A percentile compares a stretch with the other conserved stretches of the same genome.
Evolutionary conservation across 2,113 vertebrate species (phyloP).

Genomic region (Laticauda colubrina): DNA sequence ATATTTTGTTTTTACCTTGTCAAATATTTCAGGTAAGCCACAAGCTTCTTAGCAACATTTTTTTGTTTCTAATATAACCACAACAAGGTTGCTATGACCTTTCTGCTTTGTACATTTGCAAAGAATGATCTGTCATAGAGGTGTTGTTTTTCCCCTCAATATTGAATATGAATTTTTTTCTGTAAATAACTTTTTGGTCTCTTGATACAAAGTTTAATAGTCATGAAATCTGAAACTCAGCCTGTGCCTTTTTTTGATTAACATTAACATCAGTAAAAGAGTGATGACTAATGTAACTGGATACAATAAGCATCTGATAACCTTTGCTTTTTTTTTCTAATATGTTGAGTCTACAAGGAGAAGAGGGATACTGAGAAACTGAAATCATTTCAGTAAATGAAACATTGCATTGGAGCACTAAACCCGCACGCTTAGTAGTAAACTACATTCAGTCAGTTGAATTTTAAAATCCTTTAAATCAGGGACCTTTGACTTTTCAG

Average conservation of each 20-base stretch:
- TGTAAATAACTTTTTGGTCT: slow-evolving; percentile 21
- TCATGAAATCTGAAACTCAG: slow-evolving; percentile 29
- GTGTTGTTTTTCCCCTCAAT: not conserved
- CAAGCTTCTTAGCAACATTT: slow-evolving; percentile 43
- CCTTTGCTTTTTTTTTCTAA: not conserved
- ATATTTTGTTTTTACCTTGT: not conserved
- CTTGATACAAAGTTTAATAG: slow-evolving; percentile 18
- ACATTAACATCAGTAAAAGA: slow-evolving; percentile 44
- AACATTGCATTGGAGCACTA: not conserved
- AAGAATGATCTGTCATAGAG: not conserved
- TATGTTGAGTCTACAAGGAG: not conserved
- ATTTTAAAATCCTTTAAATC: not conserved
- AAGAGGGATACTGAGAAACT: not conserved
- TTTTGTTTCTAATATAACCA: slow-evolving; percentile 23
- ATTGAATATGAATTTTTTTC: not conserved
- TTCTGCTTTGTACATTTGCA: slow-evolving; percentile 20
- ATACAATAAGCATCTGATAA: slow-evolving; percentile 14
- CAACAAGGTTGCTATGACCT: slow-evolving; percentile 17
- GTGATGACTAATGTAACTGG: slow-evolving; percentile 17
- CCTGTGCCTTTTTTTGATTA: slow-evolving; percentile 28
- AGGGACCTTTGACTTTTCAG: not conserved
- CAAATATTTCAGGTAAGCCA: slow-evolving; percentile 20
- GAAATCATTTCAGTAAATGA: not conserved
- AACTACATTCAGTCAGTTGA: not conserved
- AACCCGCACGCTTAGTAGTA: not conserved